Base-by-base conservation (phyloP, 1,140 invertebrate species). In the Eupristina koningsbergeri region DNA sequence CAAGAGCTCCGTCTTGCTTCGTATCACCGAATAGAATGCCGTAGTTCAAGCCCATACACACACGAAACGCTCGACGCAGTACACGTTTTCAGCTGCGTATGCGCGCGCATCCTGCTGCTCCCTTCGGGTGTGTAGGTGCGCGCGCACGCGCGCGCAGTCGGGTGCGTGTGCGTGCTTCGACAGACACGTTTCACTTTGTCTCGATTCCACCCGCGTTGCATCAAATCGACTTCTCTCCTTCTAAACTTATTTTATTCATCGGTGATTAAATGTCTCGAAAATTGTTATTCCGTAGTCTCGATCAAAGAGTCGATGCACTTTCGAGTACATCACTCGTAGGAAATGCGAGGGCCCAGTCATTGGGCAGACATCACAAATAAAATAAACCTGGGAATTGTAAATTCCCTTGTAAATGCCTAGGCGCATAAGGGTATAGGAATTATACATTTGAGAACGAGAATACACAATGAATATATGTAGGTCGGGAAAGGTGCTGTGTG, bases 121-220 rank as follows among this genome's bases (percentile, higher is more conserved):
- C 53, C 22, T 26, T 7, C 26, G 53, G 53, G 34, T 53, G 17
- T 58, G 47, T 22, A 11, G 9, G 11, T 58, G 47, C 31, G 9
- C 22, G 11, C 19, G 50, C 29, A 31, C 0, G 1, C 31, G 41
- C 8, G 39, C n/a, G 15, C 47, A 8, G 6, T 13, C 2, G 1
- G 2, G 13, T 74, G 7, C 2, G 1, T 45, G 29, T 0, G 22
- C 26, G 5, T 45, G 69, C 67, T 39, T 39, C 9, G 0, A 71
- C 41, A 75, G 45, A 53, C 45, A 75, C 73, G 29, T 75, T 75
- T 77, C 50, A 39, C 75, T 77, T 29, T 45, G 76, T 78, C 76
- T 78, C 36, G 9, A 41, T 78, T 78, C 58, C 58, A 78, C 76
- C 76, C 58, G 76, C 76, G 29, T 19, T 29, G 17, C 0, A 41